A percentile compares a stretch with the other conserved stretches of the same genome.
phyloP scores from a whole-genome alignment of 2,797 vertebrate species.

The Psittacula echo region DNA sequence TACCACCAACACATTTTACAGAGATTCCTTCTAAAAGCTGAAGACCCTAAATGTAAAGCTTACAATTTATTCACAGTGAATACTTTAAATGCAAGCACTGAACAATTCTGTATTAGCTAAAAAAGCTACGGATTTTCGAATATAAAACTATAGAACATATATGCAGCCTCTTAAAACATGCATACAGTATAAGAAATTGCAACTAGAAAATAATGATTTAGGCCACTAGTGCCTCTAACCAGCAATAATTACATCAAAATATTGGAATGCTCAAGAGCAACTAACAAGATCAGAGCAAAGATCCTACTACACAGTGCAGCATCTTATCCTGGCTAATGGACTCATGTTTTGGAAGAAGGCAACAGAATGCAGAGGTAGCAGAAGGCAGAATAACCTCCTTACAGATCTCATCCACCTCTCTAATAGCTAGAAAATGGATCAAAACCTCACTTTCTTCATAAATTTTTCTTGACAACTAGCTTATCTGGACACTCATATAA shows the following conservation, averaged over 20 bases:
- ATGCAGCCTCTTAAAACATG: background rate
- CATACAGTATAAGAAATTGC: background rate
- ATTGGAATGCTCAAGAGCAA: background rate
- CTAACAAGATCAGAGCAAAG: background rate
- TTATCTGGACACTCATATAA: background rate
- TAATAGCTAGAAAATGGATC: background rate
- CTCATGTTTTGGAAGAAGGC: background rate
- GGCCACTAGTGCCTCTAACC: background rate
- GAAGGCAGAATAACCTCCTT: background rate
- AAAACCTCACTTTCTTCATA: background rate
- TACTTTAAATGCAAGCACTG: slow-evolving; percentile 4
- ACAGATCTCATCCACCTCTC: background rate
- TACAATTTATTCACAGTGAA: slow-evolving; percentile 31
- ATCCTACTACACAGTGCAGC: background rate
- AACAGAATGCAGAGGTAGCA: background rate
- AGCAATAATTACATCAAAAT: background rate
- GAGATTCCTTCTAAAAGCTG: slow-evolving; percentile 49
- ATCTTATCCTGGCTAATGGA: background rate
- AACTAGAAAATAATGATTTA: background rate
- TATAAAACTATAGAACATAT: background rate
- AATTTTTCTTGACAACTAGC: background rate
- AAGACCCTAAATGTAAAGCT: slow-evolving; percentile 57
- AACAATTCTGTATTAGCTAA: slow-evolving; percentile 18
- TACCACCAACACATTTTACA: slow-evolving; percentile 62
- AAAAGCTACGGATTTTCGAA: slow-evolving; percentile 24